Percentiles rank a stretch among this genome's conserved stretches.
Evolutionary conservation across 2,888 invertebrate species (phyloP).

Genomic region (Oscheius myriophilus): DNA sequence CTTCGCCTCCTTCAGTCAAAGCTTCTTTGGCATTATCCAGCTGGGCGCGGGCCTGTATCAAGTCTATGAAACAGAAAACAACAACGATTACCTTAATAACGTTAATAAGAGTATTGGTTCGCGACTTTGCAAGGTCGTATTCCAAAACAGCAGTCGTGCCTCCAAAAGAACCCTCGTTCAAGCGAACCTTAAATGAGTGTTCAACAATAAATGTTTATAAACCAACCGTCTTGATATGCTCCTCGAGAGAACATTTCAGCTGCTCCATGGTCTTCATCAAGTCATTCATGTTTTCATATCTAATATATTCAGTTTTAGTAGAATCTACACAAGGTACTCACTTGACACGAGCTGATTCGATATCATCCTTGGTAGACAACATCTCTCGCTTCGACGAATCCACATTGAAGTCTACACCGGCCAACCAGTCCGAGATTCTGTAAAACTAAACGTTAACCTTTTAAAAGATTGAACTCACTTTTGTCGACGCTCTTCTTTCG

Average conservation of each 20-base stretch:
- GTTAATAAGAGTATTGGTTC: constrained; percentile 37
- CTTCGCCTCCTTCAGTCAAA: constrained; percentile 34
- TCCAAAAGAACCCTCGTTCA: constrained; percentile 32
- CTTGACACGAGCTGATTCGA: constrained; percentile 20
- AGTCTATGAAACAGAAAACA: neutral
- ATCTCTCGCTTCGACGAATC: constrained; percentile 7
- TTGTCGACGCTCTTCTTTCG: constrained; percentile 15
- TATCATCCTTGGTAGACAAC: constrained; percentile 21
- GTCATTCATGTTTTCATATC: constrained; percentile 39
- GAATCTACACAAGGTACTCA: neutral
- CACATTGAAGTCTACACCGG: constrained; percentile 1
- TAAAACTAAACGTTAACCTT: too few relatives aligned
- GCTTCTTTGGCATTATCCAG: constrained; percentile 32
- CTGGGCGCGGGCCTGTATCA: constrained; percentile 34
- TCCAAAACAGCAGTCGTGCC: constrained; percentile 35
- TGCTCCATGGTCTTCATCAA: constrained; percentile 32
- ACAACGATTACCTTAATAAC: constrained; percentile 40
- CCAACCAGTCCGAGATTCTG: constrained; percentile 3
- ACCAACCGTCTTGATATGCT: constrained; percentile 32
- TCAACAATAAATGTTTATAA: neutral
- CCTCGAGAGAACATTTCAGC: constrained; percentile 35
- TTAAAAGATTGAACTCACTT: constrained; percentile 5
- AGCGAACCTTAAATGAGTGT: neutral
- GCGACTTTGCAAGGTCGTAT: constrained; percentile 33
- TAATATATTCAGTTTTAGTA: constrained; percentile 2